Evolutionary conservation across 2,888 invertebrate genomes (phyloP), one percentile per base, ranked within the genome.

Genomic region (Dyspetes luteomarginatus): DNA sequence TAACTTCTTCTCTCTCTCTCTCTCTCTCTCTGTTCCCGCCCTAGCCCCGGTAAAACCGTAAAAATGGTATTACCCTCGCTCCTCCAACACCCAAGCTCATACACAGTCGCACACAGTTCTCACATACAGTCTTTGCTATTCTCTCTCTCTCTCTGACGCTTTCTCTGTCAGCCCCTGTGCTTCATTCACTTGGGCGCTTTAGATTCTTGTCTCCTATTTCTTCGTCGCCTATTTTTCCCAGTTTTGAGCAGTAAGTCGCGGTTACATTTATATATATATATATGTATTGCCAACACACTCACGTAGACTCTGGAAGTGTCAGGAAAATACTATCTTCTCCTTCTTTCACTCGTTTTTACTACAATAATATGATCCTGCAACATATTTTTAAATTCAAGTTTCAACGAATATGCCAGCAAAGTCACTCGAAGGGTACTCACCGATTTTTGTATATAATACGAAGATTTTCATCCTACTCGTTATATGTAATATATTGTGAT

Each of bases 131-230:
- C 55, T 30, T 55, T 60, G 62, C 56, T 58, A 52, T 50, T 58
- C 45, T 24, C 75, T 28, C 56, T 24, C 24, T 28, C n/a, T 71
- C 58, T 77, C 45, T 77, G 41, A 60, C 58, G 60, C 12, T 19
- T 24, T 78, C 60, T 78, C 58, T 65, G 45, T 71, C 67, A 69
- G 64, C 65, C 73, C 65, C n/a, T 12, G 82, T 56, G n/a, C 71
- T 65, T 45, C 19, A 41, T 30, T 12, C 55, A 69, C 56, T 72
- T 75, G 77, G 79, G 56, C 22, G 48, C 75, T 12, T 24, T 4
- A 9, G 15, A 3, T 22, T 52, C 50, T 9, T 52, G 3, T 52
- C n/a, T n/a, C n/a, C n/a, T 52, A 9, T 36, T 5, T 12, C 4
- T 9, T 52, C 7, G 4, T 9, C 7, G 22, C 50, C 7, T 52